Evolutionary conservation across 2,888 invertebrate species (phyloP), one percentile per base, ranked within the genome.

Genomic region (Volucella inanis): DNA sequence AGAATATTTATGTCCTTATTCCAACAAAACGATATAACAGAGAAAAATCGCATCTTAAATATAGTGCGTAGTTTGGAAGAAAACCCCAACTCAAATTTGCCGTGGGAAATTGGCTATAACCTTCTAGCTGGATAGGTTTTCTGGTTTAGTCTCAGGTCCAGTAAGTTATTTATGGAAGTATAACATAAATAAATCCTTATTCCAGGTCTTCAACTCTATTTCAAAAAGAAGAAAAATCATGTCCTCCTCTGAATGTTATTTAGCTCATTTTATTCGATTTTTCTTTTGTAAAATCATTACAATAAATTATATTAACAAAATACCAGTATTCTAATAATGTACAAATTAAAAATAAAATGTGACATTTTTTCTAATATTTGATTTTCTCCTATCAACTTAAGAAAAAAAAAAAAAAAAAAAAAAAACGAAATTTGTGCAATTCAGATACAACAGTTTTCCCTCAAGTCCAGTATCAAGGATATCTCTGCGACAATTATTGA

Each of bases 231-330:
- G 57, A 64, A 12, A 14, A 50, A 49, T 59, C 43, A 39, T 11
- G 38, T 15, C 18, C 50, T 43, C 39, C 2, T 45, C 65, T 67
- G 38, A 75, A 67, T 84, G 75, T 71, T 67, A 15, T 70, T 70
- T 61, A 67, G 75, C 75, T 61, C 75, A 75, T 49, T 84, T 84
- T 84, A 84, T 84, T 84, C 64, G 22, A 38, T 59, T 49, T 31
- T 31, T 31, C 6, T 31, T 31, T 61, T 14, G 80, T 84, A 84
- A 80, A 84, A 80, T 84, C 75, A 75, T 84, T 84, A 84, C 80
- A 84, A 75, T 75, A 59, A 72, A 61, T 61, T 62, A 61, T 71
- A 75, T 75, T 79, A 74, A 79, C 74, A 84, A 79, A 84, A 75
- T 70, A 79, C 62, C 47, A 52, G 64, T 78, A 78, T 78, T 74